These are phyloP conservation scores for Lagopus muta DNA, from an alignment of 2,113 vertebrate genomes.

Conservation along the genomic window DNA sequence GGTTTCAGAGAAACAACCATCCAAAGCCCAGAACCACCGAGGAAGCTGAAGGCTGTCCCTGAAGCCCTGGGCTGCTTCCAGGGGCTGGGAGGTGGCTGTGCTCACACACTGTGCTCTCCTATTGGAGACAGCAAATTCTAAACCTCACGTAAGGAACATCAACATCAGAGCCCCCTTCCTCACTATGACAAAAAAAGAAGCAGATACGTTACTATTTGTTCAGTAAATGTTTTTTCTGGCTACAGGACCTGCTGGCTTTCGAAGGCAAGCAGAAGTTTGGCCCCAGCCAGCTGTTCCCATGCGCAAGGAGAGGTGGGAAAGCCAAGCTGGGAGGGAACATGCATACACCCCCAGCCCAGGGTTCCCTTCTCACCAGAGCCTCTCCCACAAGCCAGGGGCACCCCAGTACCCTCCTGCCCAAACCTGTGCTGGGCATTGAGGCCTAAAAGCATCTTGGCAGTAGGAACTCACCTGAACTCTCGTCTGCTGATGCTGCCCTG, in stretches of 20 bases:
- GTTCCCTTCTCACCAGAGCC: not conserved
- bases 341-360: not conserved
- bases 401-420: not conserved
- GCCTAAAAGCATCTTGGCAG: not conserved
- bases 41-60: conserved; percentile 11
- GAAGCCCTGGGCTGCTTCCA: not conserved
- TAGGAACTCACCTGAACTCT: not conserved
- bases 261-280: conserved; percentile 44
- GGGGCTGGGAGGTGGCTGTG: not conserved
- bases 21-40: not conserved
- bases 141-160: not conserved
- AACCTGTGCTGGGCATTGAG: not conserved
- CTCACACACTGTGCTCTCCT: not conserved
- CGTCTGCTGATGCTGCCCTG: not conserved
- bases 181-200: conserved; percentile 47
- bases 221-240: conserved; percentile 70
- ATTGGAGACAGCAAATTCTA: not conserved
- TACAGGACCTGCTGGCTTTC: not conserved
- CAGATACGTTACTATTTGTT: conserved; percentile 54
- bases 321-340: not conserved
- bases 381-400: not conserved
- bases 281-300: conserved; percentile 52
- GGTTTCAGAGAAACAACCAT: not conserved
- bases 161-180: not conserved
- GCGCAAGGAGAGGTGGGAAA: not conserved